Conservation (phyloP, 2,797 vertebrate genomes). For the Podarcis lilfordi region DNA sequence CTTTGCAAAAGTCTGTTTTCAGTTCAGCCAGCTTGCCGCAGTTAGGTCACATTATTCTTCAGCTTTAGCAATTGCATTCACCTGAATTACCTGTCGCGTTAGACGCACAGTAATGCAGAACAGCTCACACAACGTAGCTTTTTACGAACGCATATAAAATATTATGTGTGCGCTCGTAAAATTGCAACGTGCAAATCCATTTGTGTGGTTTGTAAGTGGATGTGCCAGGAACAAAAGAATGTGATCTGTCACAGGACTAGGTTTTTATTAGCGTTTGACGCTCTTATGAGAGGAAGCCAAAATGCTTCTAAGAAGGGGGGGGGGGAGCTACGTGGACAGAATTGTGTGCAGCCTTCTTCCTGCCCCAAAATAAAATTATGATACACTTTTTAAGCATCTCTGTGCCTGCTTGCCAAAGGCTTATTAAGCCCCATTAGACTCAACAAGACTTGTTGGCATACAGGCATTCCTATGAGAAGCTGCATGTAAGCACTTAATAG, state of each 20-base stretch:
- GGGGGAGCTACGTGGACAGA: background rate
- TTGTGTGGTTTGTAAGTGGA: background rate
- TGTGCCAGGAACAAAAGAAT: background rate
- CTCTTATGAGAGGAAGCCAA: background rate
- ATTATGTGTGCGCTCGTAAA: background rate
- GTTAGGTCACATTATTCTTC: background rate
- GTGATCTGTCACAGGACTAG: background rate
- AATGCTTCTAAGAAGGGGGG: background rate
- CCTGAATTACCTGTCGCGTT: background rate
- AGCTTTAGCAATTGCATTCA: background rate
- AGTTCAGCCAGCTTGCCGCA: background rate
- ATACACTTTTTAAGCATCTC: background rate
- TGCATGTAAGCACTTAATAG: background rate
- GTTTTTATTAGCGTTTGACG: background rate
- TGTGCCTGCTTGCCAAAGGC: background rate
- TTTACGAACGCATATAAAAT: background rate
- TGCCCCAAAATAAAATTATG: background rate
- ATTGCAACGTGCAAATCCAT: background rate
- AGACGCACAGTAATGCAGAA: background rate
- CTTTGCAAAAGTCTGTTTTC: background rate
- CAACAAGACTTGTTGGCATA: background rate
- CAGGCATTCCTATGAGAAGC: background rate
- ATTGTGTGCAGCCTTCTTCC: background rate
- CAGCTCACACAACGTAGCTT: background rate
- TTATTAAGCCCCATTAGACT: background rate